Percentiles rank a stretch among this genome's conserved stretches.
Evolutionary conservation across 2,797 vertebrate species (phyloP).

Genomic region (Nothura maculosa): DNA sequence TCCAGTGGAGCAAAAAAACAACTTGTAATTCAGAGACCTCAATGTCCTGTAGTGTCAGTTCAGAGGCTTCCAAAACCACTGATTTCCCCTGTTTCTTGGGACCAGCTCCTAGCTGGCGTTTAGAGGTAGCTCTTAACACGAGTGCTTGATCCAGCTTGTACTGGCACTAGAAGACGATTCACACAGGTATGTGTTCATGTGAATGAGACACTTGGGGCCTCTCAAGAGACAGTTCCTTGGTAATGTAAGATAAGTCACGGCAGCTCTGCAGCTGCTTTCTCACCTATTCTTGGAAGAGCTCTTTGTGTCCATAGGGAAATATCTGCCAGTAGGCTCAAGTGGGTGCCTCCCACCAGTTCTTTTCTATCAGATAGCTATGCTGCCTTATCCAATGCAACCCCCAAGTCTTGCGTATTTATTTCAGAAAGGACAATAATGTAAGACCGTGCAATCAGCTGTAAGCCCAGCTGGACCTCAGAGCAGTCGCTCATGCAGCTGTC

Average conservation of each 20-base stretch:
- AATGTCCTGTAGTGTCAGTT: background rate
- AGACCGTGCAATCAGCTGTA: background rate
- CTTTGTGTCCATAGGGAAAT: background rate
- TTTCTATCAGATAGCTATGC: background rate
- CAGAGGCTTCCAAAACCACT: background rate
- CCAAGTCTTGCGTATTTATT: background rate
- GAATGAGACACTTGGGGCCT: background rate
- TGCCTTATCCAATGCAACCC: background rate
- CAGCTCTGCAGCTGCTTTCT: background rate
- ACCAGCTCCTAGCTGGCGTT: background rate
- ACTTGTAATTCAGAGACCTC: background rate
- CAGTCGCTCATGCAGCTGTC: background rate
- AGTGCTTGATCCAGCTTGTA: background rate
- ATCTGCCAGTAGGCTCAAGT: background rate
- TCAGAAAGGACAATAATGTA: background rate
- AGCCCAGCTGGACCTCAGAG: constrained; percentile 9
- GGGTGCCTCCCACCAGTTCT: background rate
- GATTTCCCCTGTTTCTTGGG: background rate
- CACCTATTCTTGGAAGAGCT: background rate
- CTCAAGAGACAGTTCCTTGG: background rate
- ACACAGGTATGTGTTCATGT: background rate
- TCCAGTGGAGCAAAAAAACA: background rate
- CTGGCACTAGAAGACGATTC: background rate
- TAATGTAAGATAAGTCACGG: background rate
- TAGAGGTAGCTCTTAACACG: background rate